Evolutionary conservation across 2,113 vertebrate species (phyloP), one percentile per base, ranked within the genome.

Genomic region (Melanerpes aurifrons): DNA sequence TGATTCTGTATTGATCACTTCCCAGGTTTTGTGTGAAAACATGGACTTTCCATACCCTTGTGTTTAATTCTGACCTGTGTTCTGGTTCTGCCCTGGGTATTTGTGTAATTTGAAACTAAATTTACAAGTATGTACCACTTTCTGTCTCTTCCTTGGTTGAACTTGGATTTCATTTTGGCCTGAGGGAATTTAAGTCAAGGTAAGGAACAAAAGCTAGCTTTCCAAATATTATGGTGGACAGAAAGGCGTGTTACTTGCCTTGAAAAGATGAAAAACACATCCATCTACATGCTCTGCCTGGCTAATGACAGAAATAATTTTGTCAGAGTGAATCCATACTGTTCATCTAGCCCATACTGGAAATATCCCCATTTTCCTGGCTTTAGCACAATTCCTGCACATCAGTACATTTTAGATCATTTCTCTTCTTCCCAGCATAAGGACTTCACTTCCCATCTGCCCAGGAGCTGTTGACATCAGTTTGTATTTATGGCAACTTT

Each of bases 81-180:
- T 63, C 45, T 59, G 15, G 15, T 85, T 71, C 66, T 89, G n/a
- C 22, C 43, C 32, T 21, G 32, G 20, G 19, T 47, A n/a, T 69
- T 66, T 0, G 1, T 12, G 37, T 31, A 69, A 31, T 28, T 25
- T 18, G 22, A 75, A 37, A 26, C 28, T 26, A 48, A 0, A 0
- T 59, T 72, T 63, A 21, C n/a, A 13, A 8, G 31, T 31, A n/a
- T 26, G 13, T 37, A 13, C 8, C 22, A 54, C 71, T 59, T 85
- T 24, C 48, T 81, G 10, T 26, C n/a, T 69, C 40, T 59, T 87
- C 50, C 62, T 76, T 5, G 0, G 6, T 5, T 47, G 15, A 92
- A 48, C n/a, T 71, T 81, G 40, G n/a, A 72, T 73, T 89, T 84
- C 26, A 26, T 70, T 66, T 82, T n/a, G 35, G 59, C 75, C 59